Evolutionary conservation across 2,888 invertebrate species (phyloP).

Genomic region (Yponomeuta malinellus): DNA sequence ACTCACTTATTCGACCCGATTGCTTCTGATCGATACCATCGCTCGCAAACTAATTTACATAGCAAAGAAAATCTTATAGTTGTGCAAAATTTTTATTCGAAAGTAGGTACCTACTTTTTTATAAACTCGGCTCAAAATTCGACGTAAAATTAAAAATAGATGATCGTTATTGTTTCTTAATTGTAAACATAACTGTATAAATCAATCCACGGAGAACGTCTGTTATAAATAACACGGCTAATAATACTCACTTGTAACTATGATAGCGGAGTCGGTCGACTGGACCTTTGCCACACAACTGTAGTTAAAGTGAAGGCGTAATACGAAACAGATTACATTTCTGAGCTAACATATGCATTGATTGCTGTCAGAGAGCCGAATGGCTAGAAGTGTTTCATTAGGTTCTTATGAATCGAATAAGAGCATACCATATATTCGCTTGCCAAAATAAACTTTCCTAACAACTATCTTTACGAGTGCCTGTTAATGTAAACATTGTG

Average conservation of each 20-base stretch:
- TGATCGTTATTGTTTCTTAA: background rate
- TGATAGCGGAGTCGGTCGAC: background rate
- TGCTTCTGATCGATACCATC: background rate
- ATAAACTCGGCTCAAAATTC: background rate
- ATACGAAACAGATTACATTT: conserved; percentile 3
- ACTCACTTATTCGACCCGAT: background rate
- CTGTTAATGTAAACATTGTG: background rate
- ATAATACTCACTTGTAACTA: background rate
- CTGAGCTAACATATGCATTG: background rate
- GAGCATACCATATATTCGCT: background rate
- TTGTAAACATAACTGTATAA: background rate
- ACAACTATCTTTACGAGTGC: background rate
- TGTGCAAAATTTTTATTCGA: background rate
- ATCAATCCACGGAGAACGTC: background rate
- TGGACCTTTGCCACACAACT: background rate
- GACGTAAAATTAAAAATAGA: background rate
- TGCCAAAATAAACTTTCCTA: background rate
- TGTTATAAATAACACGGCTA: background rate
- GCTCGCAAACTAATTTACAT: background rate
- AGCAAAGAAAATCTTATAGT: background rate
- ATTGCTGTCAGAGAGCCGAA: conserved; percentile 6
- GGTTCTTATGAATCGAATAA: background rate
- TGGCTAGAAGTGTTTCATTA: conserved; percentile 9
- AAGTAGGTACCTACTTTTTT: background rate
- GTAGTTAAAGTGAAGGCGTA: background rate